phyloP scores from a whole-genome alignment of 2,797 vertebrate species.

The Myotis planiceps region DNA sequence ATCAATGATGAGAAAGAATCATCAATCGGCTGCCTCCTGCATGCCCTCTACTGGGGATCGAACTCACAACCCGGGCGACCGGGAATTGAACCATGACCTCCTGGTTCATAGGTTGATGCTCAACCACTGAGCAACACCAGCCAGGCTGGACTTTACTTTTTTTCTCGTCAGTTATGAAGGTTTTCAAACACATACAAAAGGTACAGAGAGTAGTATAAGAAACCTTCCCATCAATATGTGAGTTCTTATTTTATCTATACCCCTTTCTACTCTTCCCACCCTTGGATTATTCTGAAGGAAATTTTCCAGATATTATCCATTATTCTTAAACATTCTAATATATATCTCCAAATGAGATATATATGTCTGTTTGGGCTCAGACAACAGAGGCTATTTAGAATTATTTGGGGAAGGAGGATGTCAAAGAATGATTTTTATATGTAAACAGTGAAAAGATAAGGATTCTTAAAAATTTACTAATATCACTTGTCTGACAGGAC shows the following conservation, averaged over 20 bases:
- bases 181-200: background rate
- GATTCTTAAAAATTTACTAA: background rate
- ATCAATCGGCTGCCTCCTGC: too few species aligned
- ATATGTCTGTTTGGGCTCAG: background rate
- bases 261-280: background rate
- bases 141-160: background rate
- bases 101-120: too few species aligned
- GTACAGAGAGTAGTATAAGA: background rate
- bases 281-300: background rate
- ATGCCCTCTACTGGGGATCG: accelerated
- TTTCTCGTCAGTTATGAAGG: background rate
- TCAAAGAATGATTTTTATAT: background rate
- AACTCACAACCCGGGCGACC: too few species aligned
- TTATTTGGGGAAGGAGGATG: background rate
- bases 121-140: too few species aligned
- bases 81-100: too few species aligned
- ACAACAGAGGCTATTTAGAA: constrained; percentile 9
- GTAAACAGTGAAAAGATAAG: background rate
- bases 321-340: background rate
- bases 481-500: background rate
- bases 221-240: background rate
- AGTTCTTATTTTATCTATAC: background rate
- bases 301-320: background rate
- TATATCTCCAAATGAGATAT: background rate
- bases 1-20: too few species aligned